Base-by-base conservation (phyloP, 2,113 vertebrate species). In the Myiozetetes cayanensis region DNA sequence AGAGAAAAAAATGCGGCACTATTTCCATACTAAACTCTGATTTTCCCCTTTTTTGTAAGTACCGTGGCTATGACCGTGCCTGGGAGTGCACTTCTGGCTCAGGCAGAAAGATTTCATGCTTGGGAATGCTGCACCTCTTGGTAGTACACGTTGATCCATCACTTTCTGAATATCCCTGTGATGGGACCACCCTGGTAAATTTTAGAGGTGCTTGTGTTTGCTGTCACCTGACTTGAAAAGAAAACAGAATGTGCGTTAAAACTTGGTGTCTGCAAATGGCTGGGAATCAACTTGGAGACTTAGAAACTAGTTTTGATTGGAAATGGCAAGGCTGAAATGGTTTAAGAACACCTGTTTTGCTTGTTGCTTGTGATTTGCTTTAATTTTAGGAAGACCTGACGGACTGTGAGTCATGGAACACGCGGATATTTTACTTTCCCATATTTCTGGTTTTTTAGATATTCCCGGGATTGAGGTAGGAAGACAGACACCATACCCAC, bases 51-150 rank as follows among this genome's bases (percentile, higher is more conserved):
- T 0, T 0, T 66, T 70, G 2, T 58, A 39, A 90, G 44, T 28
- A 10, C 30, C 24, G 0, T 76, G 67, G 44, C n/a, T 47, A 0
- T 59, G 47, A 43, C 43, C 1, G 0, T 22, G 11, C 30, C 13
- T 4, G 12, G 4, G 18, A 61, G 12, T 44, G 4, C 24, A 14
- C 31, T 85, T 49, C 52, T 89, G 58, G 73, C 31, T 44, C 20
- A 5, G 62, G 33, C 61, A 72, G 35, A 73, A 66, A 70, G 55
- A 27, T 59, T 65, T 76, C 0, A 0, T 50, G 19, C 62, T 77
- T 68, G 68, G 56, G 43, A 62, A 0, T 56, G 53, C 46, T 75
- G 59, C 31, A 25, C 4, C 31, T 49, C 55, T 58, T 33, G 50
- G 56, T 47, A 66, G 63, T 50, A 50, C 18, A 7, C 44, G n/a